A percentile compares a stretch with the other conserved stretches of the same genome.
Evolutionary conservation across 2,888 invertebrate genomes (phyloP).

Genomic region (Cistogaster globosa): DNA sequence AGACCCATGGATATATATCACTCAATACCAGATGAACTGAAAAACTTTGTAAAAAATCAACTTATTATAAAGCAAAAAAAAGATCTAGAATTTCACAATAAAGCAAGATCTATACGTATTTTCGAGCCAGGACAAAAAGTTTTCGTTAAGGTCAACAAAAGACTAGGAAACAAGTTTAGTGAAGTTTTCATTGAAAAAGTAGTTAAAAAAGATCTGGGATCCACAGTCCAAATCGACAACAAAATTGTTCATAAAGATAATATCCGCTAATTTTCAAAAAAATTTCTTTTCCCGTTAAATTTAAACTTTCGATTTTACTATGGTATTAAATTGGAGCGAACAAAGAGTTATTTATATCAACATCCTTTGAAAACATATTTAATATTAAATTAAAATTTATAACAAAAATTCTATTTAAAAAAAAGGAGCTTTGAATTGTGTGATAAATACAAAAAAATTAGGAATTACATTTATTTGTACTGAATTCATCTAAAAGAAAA

Average conservation of each 20-base stretch:
- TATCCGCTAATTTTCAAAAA: not conserved
- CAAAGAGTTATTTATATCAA: no score
- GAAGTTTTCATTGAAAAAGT: conserved; percentile 15
- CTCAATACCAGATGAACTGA: not conserved
- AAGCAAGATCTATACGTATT: not conserved
- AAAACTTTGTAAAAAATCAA: not conserved
- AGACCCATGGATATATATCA: conserved; percentile 23
- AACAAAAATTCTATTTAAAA: no score
- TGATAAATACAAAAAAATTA: no score
- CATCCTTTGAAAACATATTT: no score
- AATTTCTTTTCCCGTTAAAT: no score
- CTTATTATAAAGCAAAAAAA: conserved; percentile 21
- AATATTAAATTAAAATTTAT: no score
- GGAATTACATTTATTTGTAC: no score
- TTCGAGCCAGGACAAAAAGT: conserved; percentile 33
- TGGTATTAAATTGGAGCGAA: no score
- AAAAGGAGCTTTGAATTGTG: no score
- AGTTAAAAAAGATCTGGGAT: conserved; percentile 6
- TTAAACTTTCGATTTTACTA: no score
- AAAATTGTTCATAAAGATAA: not conserved
- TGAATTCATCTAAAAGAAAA: no score
- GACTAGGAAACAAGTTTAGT: conserved; percentile 29
- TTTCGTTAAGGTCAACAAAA: conserved; percentile 36
- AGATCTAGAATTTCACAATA: conserved; percentile 26
- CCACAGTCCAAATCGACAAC: conserved; percentile 23